These are phyloP conservation scores for Lasioglossum morio DNA, from an alignment of 2,888 invertebrate genomes.

Conservation along the genomic window DNA sequence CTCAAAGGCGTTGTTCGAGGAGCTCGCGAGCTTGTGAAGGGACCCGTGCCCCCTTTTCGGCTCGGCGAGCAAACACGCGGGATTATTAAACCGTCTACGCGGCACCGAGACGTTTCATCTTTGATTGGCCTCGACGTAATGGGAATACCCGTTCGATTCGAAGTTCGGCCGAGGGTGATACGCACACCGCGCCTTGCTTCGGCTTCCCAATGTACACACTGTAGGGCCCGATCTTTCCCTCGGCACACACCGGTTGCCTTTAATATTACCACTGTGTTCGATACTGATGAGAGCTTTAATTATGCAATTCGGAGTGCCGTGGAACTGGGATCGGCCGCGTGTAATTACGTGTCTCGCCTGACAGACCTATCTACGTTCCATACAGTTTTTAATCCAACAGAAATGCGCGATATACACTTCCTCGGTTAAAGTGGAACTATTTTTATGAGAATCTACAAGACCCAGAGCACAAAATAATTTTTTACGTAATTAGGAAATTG, in stretches of 20 bases:
- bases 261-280: slow-evolving; percentile 29
- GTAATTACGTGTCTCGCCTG: background rate
- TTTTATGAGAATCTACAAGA: background rate
- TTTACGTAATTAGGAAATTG: background rate
- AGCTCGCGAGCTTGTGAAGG: slow-evolving; percentile 22
- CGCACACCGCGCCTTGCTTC: slow-evolving; percentile 19
- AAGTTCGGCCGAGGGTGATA: slow-evolving; percentile 56
- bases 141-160: slow-evolving; percentile 73
- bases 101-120: slow-evolving; percentile 75
- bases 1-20: slow-evolving; percentile 77
- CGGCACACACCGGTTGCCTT: slow-evolving; percentile 13
- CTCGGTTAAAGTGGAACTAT: background rate
- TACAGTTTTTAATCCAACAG: background rate
- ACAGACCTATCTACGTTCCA: background rate
- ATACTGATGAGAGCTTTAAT: slow-evolving; percentile 46
- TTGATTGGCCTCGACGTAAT: slow-evolving; percentile 78
- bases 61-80: slow-evolving; percentile 77
- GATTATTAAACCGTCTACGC: slow-evolving; percentile 80
- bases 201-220: slow-evolving; percentile 38
- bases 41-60: slow-evolving; percentile 43
- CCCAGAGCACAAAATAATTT: background rate
- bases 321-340: background rate
- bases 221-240: slow-evolving; percentile 15
- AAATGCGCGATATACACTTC: background rate
- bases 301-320: slow-evolving; percentile 34